A percentile compares a stretch with the other conserved stretches of the same genome.
phyloP scores from a whole-genome alignment of 2,113 vertebrate species.

The Coptodon rendalli region DNA sequence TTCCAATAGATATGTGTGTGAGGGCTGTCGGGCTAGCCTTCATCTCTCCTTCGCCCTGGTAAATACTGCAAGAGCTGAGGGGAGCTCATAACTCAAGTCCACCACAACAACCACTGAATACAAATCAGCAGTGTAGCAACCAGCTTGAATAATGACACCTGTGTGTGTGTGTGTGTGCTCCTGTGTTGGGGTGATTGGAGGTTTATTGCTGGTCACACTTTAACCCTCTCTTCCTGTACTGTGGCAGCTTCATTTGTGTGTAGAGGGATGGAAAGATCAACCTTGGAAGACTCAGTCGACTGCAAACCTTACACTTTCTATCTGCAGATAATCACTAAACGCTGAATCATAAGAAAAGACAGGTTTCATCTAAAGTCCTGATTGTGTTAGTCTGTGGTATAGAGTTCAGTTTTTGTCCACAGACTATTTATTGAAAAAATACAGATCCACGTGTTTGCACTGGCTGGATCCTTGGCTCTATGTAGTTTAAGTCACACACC shows the following conservation, averaged over 20 bases:
- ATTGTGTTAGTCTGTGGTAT: background rate
- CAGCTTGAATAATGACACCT: constrained; percentile 4
- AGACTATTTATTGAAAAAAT: background rate
- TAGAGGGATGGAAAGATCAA: background rate
- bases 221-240: constrained; percentile 30
- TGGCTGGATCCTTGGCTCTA: background rate
- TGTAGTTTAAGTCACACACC: background rate
- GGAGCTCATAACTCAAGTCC: constrained; percentile 45
- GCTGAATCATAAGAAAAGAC: background rate
- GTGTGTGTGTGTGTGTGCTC: background rate
- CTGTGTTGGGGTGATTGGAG: background rate
- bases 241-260: constrained; percentile 29
- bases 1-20: background rate
- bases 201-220: constrained; percentile 50
- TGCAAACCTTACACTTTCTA: background rate
- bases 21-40: background rate
- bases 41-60: background rate
- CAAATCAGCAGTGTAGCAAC: constrained; percentile 36
- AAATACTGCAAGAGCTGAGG: constrained; percentile 15
- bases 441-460: background rate
- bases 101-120: constrained; percentile 40
- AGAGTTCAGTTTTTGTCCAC: background rate
- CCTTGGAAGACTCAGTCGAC: background rate
- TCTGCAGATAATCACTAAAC: background rate
- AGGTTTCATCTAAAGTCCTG: background rate